Conservation (phyloP, 1,140 invertebrate species). For the Teleogryllus occipitalis region DNA sequence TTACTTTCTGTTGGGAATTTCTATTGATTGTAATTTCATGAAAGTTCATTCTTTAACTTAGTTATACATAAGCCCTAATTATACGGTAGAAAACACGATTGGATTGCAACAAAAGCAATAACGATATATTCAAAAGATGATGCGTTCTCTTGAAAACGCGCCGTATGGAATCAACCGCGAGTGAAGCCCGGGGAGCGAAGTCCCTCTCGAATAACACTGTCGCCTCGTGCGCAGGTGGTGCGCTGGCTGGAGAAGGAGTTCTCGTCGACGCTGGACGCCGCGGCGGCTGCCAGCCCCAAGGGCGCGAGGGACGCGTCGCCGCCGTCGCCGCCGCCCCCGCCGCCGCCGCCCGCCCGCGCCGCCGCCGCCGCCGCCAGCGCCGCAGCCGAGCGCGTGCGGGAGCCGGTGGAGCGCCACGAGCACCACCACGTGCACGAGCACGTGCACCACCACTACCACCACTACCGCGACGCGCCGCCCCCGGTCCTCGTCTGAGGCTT, state of each 20-base stretch:
- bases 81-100: too few species aligned
- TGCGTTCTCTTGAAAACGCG: too few species aligned
- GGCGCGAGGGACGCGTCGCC: background rate
- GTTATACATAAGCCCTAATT: too few species aligned
- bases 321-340: slow-evolving; percentile 18
- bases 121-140: too few species aligned
- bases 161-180: too few species aligned
- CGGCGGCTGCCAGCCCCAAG: slow-evolving; percentile 15
- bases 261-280: slow-evolving; percentile 27
- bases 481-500: background rate
- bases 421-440: slow-evolving; percentile 70
- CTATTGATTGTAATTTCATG: too few species aligned
- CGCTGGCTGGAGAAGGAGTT: slow-evolving; percentile 49
- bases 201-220: background rate
- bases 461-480: slow-evolving; percentile 45
- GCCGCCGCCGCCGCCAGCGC: slow-evolving; percentile 27
- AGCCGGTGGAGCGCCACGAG: slow-evolving; percentile 39
- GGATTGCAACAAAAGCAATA: too few species aligned
- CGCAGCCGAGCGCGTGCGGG: slow-evolving; percentile 15
- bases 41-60: too few species aligned
- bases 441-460: slow-evolving; percentile 76
- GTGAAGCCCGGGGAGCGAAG: too few species aligned
- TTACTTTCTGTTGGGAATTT: too few species aligned
- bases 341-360: slow-evolving; percentile 30
- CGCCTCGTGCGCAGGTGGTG: slow-evolving; percentile 53